phyloP scores from a whole-genome alignment of 2,888 invertebrate genomes.

The Philereme vetulata region DNA sequence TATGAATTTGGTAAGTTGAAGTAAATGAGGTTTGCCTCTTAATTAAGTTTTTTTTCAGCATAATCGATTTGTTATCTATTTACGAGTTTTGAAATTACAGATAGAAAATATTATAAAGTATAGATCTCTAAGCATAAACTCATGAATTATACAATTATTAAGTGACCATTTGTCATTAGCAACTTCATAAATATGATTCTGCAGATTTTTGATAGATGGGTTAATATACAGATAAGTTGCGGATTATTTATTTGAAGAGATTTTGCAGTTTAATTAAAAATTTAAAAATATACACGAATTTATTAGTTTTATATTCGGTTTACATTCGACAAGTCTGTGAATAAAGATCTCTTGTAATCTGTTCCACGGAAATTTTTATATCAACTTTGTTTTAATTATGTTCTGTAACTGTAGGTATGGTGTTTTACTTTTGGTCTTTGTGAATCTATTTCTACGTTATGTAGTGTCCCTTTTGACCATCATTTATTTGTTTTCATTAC shows the following conservation, averaged over 20 bases:
- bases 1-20: not conserved
- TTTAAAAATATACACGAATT: constrained; percentile 33
- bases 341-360: too few relatives aligned
- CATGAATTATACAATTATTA: not conserved
- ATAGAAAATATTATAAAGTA: not conserved
- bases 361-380: too few relatives aligned
- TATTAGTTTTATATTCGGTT: constrained; percentile 32
- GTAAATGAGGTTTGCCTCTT: not conserved
- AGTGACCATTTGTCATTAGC: too few relatives aligned
- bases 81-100: not conserved
- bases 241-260: not conserved
- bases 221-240: not conserved
- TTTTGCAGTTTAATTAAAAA: constrained; percentile 5
- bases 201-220: not conserved
- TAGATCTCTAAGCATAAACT: not conserved
- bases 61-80: not conserved
- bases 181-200: not conserved
- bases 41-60: not conserved
- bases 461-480: too few relatives aligned
- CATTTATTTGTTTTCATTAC: too few relatives aligned
- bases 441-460: too few relatives aligned
- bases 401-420: too few relatives aligned
- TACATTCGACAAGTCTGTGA: too few relatives aligned
- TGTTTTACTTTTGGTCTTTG: too few relatives aligned
- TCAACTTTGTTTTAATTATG: too few relatives aligned